A percentile compares a stretch with the other conserved stretches of the same genome.
Conservation (phyloP, 2,113 vertebrate genomes). For the Coptodon rendalli region DNA sequence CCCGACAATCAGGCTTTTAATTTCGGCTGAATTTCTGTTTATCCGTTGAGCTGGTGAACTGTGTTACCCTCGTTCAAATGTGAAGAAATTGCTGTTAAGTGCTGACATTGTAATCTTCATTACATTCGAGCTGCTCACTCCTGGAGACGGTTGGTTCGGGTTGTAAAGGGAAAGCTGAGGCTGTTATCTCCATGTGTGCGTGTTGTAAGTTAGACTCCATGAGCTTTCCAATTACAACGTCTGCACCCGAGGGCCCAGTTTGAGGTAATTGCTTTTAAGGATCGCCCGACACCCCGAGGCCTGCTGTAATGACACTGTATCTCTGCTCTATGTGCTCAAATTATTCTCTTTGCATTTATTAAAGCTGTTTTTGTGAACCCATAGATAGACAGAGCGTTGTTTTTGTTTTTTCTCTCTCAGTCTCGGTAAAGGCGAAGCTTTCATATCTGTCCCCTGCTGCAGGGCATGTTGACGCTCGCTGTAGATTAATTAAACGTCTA, state of each 20-base stretch:
- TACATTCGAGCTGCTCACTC: not conserved
- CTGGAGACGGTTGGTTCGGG: not conserved
- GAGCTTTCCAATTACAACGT: constrained; percentile 37
- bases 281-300: not conserved
- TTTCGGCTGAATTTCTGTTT: not conserved
- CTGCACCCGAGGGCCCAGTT: constrained; percentile 7
- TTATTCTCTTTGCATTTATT: constrained; percentile 21
- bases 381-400: not conserved
- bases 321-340: not conserved
- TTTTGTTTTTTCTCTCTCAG: not conserved
- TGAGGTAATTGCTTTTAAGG: constrained; percentile 45
- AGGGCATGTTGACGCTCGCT: not conserved
- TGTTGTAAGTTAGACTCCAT: constrained; percentile 1
- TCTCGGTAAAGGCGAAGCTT: not conserved
- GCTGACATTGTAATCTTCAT: not conserved
- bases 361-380: not conserved
- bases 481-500: constrained; percentile 36
- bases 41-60: not conserved
- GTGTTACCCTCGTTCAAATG: not conserved
- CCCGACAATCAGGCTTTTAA: not conserved
- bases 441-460: not conserved
- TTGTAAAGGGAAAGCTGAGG: not conserved
- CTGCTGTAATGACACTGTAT: not conserved
- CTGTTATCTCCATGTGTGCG: not conserved
- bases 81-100: not conserved